Base-by-base conservation (phyloP, 2,797 vertebrate genomes). In the Syngnathus rostellatus region DNA sequence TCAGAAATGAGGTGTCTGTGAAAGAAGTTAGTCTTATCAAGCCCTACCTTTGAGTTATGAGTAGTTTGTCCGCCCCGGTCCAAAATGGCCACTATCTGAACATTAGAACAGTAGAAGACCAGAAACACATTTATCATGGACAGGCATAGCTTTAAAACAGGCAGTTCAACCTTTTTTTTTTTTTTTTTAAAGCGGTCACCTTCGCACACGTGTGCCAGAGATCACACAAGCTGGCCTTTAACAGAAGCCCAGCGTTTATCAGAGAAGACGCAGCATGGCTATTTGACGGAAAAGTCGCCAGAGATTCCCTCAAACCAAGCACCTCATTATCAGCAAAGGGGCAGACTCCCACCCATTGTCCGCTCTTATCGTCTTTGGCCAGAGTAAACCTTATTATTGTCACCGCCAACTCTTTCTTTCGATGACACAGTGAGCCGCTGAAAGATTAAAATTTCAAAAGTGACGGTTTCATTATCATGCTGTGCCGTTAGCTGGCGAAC, bases 51-150 rank as follows among this genome's bases (percentile, higher is more conserved):
- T 41, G 31, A 31, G 31, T 31, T 31, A 31, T 31, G 31, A 31
- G 31, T 31, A 54, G 10, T 12, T 54, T 21, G 3, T n/a, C 31
- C 31, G 21, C 21, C 53, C 9, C 23, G 12, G 11, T 25, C 53
- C 23, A 39, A 60, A 60, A 60, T 3, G 7, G 57, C 17, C 38
- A 8, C 38, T 50, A 21, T 77, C 57, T 69, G 71, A 76, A 77
- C 82, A 76, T 68, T 74, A 69, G 73, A 80, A 74, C 66, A 70
- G 60, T 76, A 70, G 72, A 68, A 64, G 64, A 65, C 82, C 80
- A 68, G 71, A 73, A 78, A 71, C 12, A 48, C 54, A 77, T 81
- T 89, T 89, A 89, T 89, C 88, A 79, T 72, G 63, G 65, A 62
- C 84, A 84, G 84, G 75, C 77, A 75, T 61, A 73, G 70, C 71